A percentile compares a stretch with the other conserved stretches of the same genome.
Evolutionary conservation across 53 echinoderm and acorn worm species (phyloP).

Genomic region (Temnopleurus reevesii): DNA sequence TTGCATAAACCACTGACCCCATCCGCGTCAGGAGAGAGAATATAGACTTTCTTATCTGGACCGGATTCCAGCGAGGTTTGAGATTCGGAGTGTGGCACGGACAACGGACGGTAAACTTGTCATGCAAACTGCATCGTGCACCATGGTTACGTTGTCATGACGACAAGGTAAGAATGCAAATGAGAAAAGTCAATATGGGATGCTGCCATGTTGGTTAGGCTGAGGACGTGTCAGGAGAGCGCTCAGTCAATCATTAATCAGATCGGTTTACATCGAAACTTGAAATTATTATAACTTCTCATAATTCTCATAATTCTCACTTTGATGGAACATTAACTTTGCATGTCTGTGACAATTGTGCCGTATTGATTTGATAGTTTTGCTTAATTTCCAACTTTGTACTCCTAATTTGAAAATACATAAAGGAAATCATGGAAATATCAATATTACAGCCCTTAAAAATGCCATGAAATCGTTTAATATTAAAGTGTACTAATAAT

Average conservation of each 20-base stretch:
- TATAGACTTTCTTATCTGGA: slow-evolving; percentile 31
- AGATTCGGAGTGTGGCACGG: neutral
- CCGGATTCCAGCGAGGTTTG: neutral
- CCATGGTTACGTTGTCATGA: slow-evolving; percentile 53
- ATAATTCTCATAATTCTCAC: neutral
- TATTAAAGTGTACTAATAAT: no score
- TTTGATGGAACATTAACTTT: neutral
- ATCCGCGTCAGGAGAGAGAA: neutral
- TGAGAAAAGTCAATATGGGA: slow-evolving; percentile 42
- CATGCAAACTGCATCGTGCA: slow-evolving; percentile 37
- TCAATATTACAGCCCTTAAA: no score
- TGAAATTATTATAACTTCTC: neutral
- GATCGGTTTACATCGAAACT: neutral
- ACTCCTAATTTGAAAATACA: no score
- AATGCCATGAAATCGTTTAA: no score
- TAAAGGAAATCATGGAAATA: no score
- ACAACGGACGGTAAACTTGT: neutral
- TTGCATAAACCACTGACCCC: slow-evolving; percentile 17
- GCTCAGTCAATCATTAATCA: slow-evolving; percentile 19
- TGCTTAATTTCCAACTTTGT: no score
- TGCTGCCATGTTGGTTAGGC: neutral
- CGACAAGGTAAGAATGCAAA: slow-evolving; percentile 46
- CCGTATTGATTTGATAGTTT: no score
- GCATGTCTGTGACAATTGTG: no score
- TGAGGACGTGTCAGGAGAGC: neutral